These are phyloP conservation scores for Pheucticus melanocephalus DNA, from an alignment of 2,113 vertebrate species.

Conservation along the genomic window DNA sequence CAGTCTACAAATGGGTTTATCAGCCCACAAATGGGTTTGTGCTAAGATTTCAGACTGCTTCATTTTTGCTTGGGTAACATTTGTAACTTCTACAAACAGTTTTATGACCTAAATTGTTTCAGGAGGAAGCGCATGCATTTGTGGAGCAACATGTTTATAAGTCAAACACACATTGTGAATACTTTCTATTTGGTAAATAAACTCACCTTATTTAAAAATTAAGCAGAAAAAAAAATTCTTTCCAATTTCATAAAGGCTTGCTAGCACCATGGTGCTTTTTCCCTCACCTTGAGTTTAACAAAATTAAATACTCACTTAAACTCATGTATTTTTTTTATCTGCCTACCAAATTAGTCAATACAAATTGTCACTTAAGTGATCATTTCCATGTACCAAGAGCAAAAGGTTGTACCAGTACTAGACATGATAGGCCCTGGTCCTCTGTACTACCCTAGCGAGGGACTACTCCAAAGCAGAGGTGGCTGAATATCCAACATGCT, in stretches of 20 bases:
- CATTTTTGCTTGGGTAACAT: conserved; percentile 41
- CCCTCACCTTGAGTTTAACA: neutral
- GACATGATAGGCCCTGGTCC: neutral
- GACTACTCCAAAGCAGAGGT: neutral
- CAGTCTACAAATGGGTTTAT: conserved; percentile 66
- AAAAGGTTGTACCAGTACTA: neutral
- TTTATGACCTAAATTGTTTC: conserved; percentile 48
- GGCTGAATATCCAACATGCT: neutral
- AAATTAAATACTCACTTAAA: neutral
- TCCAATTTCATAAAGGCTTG: neutral
- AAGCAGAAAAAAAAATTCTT: neutral
- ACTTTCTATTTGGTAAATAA: conserved; percentile 21
- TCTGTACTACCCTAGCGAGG: neutral
- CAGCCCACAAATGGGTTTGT: conserved; percentile 60
- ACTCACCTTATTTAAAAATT: neutral
- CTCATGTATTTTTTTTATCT: neutral
- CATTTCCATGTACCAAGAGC: neutral
- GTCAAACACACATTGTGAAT: neutral
- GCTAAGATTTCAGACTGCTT: conserved; percentile 47
- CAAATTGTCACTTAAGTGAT: neutral
- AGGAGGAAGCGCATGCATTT: conserved; percentile 33
- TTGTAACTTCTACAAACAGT: conserved; percentile 50
- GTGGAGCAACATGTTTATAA: neutral
- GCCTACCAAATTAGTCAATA: neutral
- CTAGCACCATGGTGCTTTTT: neutral